Conservation (phyloP, 2,888 invertebrate species). For the Drosophila fulvimacula region DNA sequence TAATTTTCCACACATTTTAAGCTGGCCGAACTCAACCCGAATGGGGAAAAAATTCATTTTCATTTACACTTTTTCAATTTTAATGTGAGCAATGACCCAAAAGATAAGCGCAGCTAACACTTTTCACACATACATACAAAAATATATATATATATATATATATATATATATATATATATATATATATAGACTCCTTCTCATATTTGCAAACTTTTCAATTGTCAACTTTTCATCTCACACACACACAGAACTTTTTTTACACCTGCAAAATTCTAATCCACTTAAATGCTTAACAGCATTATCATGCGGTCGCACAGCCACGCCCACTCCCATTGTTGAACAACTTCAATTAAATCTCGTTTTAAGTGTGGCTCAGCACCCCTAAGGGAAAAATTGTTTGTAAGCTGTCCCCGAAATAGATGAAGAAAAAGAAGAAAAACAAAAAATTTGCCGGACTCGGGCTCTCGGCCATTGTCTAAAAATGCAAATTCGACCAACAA, state of each 20-base stretch:
- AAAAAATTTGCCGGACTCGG: conserved; percentile 26
- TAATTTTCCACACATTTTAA: conserved; percentile 2
- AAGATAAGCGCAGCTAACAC: conserved; percentile 35
- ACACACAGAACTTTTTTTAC: conserved; percentile 34
- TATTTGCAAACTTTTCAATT: conserved; percentile 69
- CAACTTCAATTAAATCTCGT: conserved; percentile 76
- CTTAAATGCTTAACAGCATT: conserved; percentile 79
- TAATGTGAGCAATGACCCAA: conserved; percentile 47
- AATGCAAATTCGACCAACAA: conserved; percentile 70
- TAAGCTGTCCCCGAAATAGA: conserved; percentile 58
- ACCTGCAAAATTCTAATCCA: conserved; percentile 74
- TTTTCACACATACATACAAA: conserved; percentile 4
- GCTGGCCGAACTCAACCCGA: not conserved
- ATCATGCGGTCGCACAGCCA: conserved; percentile 61
- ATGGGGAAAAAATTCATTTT: not conserved
- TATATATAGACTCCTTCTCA: not conserved
- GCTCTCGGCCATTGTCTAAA: conserved; percentile 70
- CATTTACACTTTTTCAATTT: conserved; percentile 20
- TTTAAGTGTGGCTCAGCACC: conserved; percentile 53
- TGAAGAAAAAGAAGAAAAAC: conserved; percentile 40
- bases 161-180: not conserved
- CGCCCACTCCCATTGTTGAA: conserved; percentile 62
- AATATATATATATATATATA: not conserved
- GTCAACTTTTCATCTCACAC: conserved; percentile 65
- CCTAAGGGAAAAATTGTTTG: conserved; percentile 49